Percentiles rank a stretch among this genome's conserved stretches.
These are phyloP conservation scores for Calonectris borealis DNA, from an alignment of 2,113 vertebrate species.

Conservation along the genomic window DNA sequence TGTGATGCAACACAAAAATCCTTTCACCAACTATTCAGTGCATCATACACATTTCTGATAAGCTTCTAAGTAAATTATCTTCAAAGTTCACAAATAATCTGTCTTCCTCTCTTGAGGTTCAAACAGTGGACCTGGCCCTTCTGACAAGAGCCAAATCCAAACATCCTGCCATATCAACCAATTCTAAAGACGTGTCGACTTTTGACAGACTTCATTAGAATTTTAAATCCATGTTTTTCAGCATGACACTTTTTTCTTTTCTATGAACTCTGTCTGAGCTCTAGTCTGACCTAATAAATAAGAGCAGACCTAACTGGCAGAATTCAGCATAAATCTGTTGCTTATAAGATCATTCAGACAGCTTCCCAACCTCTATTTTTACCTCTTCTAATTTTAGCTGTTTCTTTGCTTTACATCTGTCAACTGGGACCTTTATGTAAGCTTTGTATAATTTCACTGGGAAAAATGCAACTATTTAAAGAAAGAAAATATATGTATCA, in stretches of 20 bases:
- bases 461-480: constrained; percentile 21
- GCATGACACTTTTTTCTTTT: not conserved
- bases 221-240: not conserved
- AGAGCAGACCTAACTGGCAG: not conserved
- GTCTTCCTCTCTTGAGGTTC: not conserved
- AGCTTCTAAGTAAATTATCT: not conserved
- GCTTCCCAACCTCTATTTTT: constrained; percentile 34
- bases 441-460: not conserved
- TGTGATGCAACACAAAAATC: not conserved
- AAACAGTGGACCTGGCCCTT: not conserved
- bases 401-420: constrained; percentile 18
- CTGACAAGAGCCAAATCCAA: not conserved
- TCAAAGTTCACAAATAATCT: not conserved
- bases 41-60: not conserved
- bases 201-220: not conserved
- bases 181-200: not conserved
- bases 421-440: constrained; percentile 7
- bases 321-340: not conserved
- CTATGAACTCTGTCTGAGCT: not conserved
- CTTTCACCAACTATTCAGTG: not conserved
- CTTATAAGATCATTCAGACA: not conserved
- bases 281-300: constrained; percentile 10
- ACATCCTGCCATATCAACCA: not conserved
- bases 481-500: not conserved
- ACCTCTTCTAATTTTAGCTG: constrained; percentile 38